Evolutionary conservation across 2,113 vertebrate genomes (phyloP).

Genomic region (Microcebus lehilahytsara): DNA sequence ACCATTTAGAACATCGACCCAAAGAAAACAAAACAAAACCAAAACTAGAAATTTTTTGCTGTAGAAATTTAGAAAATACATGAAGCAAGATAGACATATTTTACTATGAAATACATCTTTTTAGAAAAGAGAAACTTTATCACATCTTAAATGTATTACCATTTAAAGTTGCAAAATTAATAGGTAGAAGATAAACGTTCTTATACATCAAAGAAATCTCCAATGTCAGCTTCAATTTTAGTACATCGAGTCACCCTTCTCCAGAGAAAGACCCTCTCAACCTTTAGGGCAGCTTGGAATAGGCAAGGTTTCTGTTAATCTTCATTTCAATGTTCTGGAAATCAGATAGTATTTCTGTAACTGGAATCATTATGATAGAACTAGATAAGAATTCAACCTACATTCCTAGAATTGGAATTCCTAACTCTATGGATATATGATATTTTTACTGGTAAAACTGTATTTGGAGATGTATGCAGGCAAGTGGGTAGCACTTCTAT

Average conservation of each 20-base stretch:
- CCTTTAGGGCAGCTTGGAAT: neutral
- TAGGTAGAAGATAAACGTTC: conserved; percentile 22
- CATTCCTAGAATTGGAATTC: conserved; percentile 5
- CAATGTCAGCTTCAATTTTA: conserved; percentile 22
- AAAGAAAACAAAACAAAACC: conserved; percentile 52
- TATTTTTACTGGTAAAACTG: neutral
- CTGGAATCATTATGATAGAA: conserved; percentile 22
- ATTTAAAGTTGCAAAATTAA: conserved; percentile 55
- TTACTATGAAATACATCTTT: neutral
- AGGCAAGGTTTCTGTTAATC: neutral
- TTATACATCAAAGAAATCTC: conserved; percentile 20
- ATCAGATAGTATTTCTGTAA: neutral
- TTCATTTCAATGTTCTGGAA: conserved; percentile 48
- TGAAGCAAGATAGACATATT: conserved; percentile 34
- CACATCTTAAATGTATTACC: neutral
- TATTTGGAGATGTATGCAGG: neutral
- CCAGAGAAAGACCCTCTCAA: conserved; percentile 24
- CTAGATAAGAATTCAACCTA: neutral
- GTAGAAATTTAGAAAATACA: conserved; percentile 65
- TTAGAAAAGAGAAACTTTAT: conserved; percentile 17
- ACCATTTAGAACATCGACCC: conserved; percentile 66
- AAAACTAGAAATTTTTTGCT: conserved; percentile 5
- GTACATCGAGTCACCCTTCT: neutral
- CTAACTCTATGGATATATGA: neutral
- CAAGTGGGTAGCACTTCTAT: neutral